Base-by-base conservation (phyloP, 2,113 vertebrate genomes). In the Elgaria multicarinata region DNA sequence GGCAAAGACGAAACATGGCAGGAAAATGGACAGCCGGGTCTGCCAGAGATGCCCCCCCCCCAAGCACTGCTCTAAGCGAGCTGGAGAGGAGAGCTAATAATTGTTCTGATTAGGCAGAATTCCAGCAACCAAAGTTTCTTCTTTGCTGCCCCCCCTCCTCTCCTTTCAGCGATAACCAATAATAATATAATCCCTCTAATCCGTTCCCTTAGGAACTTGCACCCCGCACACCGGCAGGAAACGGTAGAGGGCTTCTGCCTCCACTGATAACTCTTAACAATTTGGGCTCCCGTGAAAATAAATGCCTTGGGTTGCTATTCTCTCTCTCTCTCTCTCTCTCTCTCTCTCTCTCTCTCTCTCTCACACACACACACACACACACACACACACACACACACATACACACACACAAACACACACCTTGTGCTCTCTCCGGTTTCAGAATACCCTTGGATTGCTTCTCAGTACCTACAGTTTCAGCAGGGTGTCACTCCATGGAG, bases 151-250 rank as follows among this genome's bases (percentile, higher is more conserved):
- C 93, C 87, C 91, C 67, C 7, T n/a, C 10, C 81, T 39, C 36
- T 58, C n/a, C n/a, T 69, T 69, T 44, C 90, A 55, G 92, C 53
- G 91, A 94, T 96, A 96, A 95, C 96, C 92, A 96, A 95, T 95
- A 95, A 95, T 95, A 95, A 96, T 92, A 94, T 96, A 96, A 96
- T 96, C 94, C 95, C 91, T 87, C 91, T 96, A 96, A 96, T 96
- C 95, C 94, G 71, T 96, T 78, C 95, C 94, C 96, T 22, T 55
- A 92, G 94, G 96, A 95, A 90, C 86, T 72, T 2, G 71, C 50
- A 4, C 1, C 84, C 2, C 87, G 67, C 55, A 71, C 92, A 93
- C 64, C 42, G 89, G 89, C 77, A 42, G 93, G 91, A 74, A 93
- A 93, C 86, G 9, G 82, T 89, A 7, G 82, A 1, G 31, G 0